These are phyloP conservation scores for Poecilobothrus nobilitatus DNA, from an alignment of 2,888 invertebrate genomes.

Conservation along the genomic window DNA sequence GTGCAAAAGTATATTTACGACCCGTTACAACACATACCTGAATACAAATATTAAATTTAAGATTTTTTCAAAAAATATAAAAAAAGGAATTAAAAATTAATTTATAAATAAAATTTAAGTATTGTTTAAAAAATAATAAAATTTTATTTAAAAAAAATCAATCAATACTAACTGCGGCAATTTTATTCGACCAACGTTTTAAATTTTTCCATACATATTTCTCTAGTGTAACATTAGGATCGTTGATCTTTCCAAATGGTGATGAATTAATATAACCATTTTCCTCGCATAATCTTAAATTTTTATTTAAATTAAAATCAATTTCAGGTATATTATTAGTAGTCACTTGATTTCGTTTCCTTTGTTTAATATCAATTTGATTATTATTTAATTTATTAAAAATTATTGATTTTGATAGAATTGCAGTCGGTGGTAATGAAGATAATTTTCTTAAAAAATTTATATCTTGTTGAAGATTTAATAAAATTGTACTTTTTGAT, in stretches of 20 bases:
- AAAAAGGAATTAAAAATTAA: background rate
- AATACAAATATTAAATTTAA: slow-evolving; percentile 7
- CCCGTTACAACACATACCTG: slow-evolving; percentile 68
- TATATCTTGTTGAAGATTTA: background rate
- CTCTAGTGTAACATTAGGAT: slow-evolving; percentile 50
- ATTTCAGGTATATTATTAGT: slow-evolving; percentile 31
- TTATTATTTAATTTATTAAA: background rate
- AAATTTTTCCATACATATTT: slow-evolving; percentile 55
- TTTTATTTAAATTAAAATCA: slow-evolving; percentile 33
- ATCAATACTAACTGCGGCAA: slow-evolving; percentile 50
- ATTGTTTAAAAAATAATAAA: background rate
- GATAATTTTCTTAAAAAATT: background rate
- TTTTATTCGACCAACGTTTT: slow-evolving; percentile 56
- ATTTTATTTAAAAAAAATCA: slow-evolving; percentile 10
- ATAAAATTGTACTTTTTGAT: background rate
- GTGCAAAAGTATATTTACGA: slow-evolving; percentile 61
- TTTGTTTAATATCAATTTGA: background rate
- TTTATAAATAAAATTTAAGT: too few species aligned
- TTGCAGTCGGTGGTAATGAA: background rate
- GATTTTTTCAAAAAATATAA: too few species aligned
- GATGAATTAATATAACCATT: slow-evolving; percentile 44
- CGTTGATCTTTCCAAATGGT: slow-evolving; percentile 46
- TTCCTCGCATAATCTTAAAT: slow-evolving; percentile 30
- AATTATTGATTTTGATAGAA: background rate
- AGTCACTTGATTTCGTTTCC: slow-evolving; percentile 25